Evolutionary conservation across 2,888 invertebrate genomes (phyloP), one percentile per base, ranked within the genome.

Genomic region (Ormyrus pomaceus): DNA sequence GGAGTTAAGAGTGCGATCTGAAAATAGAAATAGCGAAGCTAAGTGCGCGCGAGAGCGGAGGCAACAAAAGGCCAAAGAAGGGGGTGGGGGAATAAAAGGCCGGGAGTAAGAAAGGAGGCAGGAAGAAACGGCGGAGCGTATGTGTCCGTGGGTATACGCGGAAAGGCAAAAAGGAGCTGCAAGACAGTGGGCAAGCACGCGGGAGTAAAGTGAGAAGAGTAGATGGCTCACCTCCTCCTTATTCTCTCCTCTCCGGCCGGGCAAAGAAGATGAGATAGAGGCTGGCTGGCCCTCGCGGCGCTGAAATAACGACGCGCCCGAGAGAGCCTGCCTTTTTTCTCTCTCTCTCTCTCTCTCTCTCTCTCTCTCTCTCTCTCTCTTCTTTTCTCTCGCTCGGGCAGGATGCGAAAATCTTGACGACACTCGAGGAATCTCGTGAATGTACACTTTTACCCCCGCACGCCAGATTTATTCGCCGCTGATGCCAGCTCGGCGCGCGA

Each of bases 261-360:
- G 51, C 66, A 62, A 76, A 65, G 80, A 81, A 84, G 82, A 83
- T 81, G 81, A 76, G 78, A 68, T 73, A 70, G 65, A 45, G 58
- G 11, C 61, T 34, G 19, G 13, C 45, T 61, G 73, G 73, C 73
- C 88, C 88, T 88, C 83, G 87, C 87, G 88, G 88, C 87, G 86
- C 85, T 87, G 86, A 87, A 88, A 88, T 88, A 88, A 88, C 88
- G 88, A 88, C 88, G 86, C 86, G 86, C 56, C 69, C 81, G 74
- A 74, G 82, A 80, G 80, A 76, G 81, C 77, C 58, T 79, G 82
- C 76, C 79, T 81, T 75, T 74, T 46, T 5, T 45, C 2, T 48
- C 59, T 51, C 19, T 19, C 19, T 46, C 10, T 59, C 48, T 75
- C 13, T 50, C n/a, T n/a, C n/a, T n/a, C n/a, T n/a, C n/a, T n/a